Evolutionary conservation across 2,797 vertebrate species (phyloP).

Genomic region (Taenioides sp.): DNA sequence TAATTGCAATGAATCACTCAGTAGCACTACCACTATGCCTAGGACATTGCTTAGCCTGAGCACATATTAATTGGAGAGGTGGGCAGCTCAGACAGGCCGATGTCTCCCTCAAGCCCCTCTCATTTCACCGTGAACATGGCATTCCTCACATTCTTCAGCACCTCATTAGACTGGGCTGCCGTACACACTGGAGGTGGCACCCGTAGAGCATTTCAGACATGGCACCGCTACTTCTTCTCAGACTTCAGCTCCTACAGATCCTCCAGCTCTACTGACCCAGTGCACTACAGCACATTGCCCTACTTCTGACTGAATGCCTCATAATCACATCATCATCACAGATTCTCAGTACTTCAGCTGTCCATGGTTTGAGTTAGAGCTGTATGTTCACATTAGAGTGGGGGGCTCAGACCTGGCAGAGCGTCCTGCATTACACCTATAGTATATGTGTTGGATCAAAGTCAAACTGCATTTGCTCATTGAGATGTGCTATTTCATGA

Average conservation of each 20-base stretch:
- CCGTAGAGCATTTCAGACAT: constrained; percentile 34
- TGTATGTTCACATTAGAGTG: constrained; percentile 50
- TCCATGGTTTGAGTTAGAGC: constrained; percentile 38
- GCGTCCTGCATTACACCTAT: constrained; percentile 52
- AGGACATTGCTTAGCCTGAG: constrained; percentile 55
- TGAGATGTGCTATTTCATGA: constrained; percentile 60
- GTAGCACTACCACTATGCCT: constrained; percentile 24
- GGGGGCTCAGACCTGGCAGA: constrained; percentile 39
- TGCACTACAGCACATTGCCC: constrained; percentile 41
- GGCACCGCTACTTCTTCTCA: constrained; percentile 29
- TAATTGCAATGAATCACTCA: constrained; percentile 22
- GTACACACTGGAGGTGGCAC: constrained; percentile 60
- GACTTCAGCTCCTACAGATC: constrained; percentile 32
- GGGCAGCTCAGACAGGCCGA: constrained; percentile 52
- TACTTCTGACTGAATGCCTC: constrained; percentile 61
- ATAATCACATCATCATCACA: constrained; percentile 60
- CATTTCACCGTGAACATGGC: constrained; percentile 71
- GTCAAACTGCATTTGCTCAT: constrained; percentile 54
- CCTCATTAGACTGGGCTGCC: constrained; percentile 76
- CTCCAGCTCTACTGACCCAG: constrained; percentile 44
- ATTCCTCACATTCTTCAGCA: constrained; percentile 80
- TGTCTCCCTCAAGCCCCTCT: constrained; percentile 65
- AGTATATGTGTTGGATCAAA: constrained; percentile 59
- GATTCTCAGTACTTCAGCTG: constrained; percentile 44
- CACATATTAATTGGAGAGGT: constrained; percentile 73